Evolutionary conservation across 2,797 vertebrate species (phyloP), one percentile per base, ranked within the genome.

Genomic region (Bovichtus diacanthus): DNA sequence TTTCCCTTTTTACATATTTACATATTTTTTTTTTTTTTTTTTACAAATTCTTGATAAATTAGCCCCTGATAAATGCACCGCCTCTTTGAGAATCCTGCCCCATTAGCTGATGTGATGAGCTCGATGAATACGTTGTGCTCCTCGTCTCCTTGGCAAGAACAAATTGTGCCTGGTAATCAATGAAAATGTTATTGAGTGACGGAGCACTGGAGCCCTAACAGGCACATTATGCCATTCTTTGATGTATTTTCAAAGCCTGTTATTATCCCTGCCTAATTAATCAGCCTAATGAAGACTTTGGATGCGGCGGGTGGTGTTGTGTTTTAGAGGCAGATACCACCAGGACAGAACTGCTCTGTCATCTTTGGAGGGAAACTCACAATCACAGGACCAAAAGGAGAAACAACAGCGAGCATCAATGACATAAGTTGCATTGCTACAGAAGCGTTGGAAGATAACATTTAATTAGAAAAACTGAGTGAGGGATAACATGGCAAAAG

Each of bases 231-330:
- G 77, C 79, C 78, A 58, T 67, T 86, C 88, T 93, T 93, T 93
- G 90, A 93, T 93, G 88, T 92, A 78, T 86, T 92, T 92, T 90
- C 88, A 86, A 94, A 91, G 91, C 75, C 76, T 11, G 19, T 67
- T 83, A 89, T 85, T 74, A 74, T 61, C 71, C 72, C 53, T 5
- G 60, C 62, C 86, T 89, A 90, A 90, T 94, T 90, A 91, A 91
- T 91, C 88, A 82, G 81, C 11, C 38, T 88, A 85, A 88, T 87
- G 78, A 89, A 73, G 81, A 83, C 41, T 63, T 78, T 44, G 70
- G 67, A 88, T 87, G 83, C 76, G 70, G 74, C 62, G 47, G 34
- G 23, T 60, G 73, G 70, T 54, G 65, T 41, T 68, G 76, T 61
- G 53, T 70, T 84, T 83, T 36, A 25, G 61, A 78, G 67, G 49